These are phyloP conservation scores for Poicephalus gulielmi DNA, from an alignment of 2,113 vertebrate species.

Conservation along the genomic window DNA sequence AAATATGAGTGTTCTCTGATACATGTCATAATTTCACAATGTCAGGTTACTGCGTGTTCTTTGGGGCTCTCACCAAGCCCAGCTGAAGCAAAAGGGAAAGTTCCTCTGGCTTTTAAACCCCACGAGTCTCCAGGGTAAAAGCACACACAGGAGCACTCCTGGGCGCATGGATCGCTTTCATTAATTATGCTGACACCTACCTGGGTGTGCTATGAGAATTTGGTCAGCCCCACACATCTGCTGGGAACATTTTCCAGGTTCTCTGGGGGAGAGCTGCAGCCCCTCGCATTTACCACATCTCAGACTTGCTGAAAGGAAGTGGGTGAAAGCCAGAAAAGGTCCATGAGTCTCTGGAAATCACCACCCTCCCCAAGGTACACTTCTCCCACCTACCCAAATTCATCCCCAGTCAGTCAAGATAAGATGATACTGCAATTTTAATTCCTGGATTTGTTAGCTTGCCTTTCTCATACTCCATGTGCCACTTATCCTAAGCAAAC, in stretches of 20 bases:
- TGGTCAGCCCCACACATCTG: rapidly evolving
- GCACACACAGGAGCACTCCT: rapidly evolving
- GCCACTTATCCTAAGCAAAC: neutral
- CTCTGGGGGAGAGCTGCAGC: neutral
- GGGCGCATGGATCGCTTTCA: neutral
- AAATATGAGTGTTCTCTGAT: neutral
- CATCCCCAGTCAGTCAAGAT: neutral
- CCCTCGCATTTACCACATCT: neutral
- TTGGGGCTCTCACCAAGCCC: neutral
- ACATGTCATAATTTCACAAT: neutral
- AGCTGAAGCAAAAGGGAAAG: neutral
- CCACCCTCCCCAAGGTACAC: neutral
- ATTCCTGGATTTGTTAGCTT: neutral
- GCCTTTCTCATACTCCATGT: neutral
- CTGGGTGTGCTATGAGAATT: neutral
- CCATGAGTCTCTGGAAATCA: neutral
- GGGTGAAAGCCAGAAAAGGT: neutral
- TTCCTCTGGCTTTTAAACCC: neutral
- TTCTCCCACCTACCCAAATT: neutral
- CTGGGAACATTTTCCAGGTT: neutral
- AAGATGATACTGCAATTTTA: neutral
- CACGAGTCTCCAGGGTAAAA: neutral
- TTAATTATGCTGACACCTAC: neutral
- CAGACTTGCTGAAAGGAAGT: neutral
- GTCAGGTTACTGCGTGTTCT: neutral